Evolutionary conservation across 2,113 vertebrate species (phyloP), one percentile per base, ranked within the genome.

Genomic region (Melanotaenia duboulayi): DNA sequence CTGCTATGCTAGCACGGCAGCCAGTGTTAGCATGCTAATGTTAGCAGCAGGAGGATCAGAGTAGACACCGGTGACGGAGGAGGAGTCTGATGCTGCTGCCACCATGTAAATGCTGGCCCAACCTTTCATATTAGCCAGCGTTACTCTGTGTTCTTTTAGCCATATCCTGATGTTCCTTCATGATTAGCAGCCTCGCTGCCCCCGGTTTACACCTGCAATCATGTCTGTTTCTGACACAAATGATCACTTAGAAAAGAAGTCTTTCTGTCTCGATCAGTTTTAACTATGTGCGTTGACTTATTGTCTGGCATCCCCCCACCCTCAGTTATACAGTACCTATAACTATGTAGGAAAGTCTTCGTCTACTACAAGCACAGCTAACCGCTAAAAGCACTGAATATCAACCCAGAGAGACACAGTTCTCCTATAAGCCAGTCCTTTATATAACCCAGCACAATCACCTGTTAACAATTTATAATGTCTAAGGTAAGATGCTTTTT

Each of bases 11-110:
- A 83, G 67, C 77, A 24, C 44, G 74, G 40, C n/a, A 74, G 49
- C 64, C 59, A 67, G 70, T 72, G 11, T 1, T 78, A 80, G 79
- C 80, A 12, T 81, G 76, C 74, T 85, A 80, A 51, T 7, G 81
- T 68, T 64, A 82, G 65, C 62, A 59, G 65, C 56, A 50, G 71
- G 56, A 56, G 66, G 77, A 69, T 62, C 25, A 74, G 74, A 71
- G 74, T 28, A 70, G 86, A 89, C 78, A 76, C 89, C 88, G 89
- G 88, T 81, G 88, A 82, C 68, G 84, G 87, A 84, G 87, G 88
- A 79, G 86, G 90, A 89, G 90, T 79, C 81, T 78, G 83, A 67
- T 70, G 81, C 76, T 65, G 77, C 56, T 80, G 58, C 82, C 78
- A 78, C 80, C 85, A 78, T 83, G 76, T 70, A 88, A 72, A 84